Evolutionary conservation across 2,113 vertebrate genomes (phyloP).

Genomic region (Cranoglanis bouderius): DNA sequence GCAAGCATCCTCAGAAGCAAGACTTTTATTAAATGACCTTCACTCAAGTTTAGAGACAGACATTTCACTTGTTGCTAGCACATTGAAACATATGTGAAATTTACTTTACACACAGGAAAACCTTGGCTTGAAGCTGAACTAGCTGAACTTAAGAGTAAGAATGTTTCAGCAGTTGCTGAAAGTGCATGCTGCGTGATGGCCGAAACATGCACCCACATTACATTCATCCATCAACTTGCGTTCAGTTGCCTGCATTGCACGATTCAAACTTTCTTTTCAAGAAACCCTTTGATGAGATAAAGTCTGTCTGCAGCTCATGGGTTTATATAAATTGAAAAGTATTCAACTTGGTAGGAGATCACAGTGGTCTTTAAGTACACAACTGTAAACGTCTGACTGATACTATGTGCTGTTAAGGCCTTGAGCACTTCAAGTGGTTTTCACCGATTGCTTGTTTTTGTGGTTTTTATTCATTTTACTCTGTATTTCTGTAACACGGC

Average conservation of each 20-base stretch:
- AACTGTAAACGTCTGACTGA: constrained; percentile 8
- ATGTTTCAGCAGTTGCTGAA: constrained; percentile 15
- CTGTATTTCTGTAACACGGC: neutral
- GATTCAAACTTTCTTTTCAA: constrained; percentile 9
- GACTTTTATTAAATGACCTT: neutral
- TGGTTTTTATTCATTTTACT: constrained; percentile 14
- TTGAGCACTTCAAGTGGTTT: constrained; percentile 26
- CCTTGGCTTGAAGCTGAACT: neutral
- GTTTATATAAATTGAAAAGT: constrained; percentile 18
- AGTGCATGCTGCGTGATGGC: neutral
- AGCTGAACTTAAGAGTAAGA: neutral
- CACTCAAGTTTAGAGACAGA: constrained; percentile 7
- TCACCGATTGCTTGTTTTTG: neutral
- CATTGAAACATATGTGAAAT: neutral
- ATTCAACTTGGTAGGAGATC: neutral
- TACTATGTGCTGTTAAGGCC: neutral
- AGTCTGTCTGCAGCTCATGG: constrained; percentile 23
- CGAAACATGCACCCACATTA: constrained; percentile 11
- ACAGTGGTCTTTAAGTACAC: neutral
- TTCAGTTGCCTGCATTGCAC: neutral
- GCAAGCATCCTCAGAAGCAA: neutral
- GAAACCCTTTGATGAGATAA: constrained; percentile 14
- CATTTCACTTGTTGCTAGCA: neutral
- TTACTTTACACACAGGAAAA: neutral
- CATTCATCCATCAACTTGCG: neutral